A percentile compares a stretch with the other conserved stretches of the same genome.
Evolutionary conservation across 2,113 vertebrate species (phyloP).

Genomic region (Nipponia nippon): DNA sequence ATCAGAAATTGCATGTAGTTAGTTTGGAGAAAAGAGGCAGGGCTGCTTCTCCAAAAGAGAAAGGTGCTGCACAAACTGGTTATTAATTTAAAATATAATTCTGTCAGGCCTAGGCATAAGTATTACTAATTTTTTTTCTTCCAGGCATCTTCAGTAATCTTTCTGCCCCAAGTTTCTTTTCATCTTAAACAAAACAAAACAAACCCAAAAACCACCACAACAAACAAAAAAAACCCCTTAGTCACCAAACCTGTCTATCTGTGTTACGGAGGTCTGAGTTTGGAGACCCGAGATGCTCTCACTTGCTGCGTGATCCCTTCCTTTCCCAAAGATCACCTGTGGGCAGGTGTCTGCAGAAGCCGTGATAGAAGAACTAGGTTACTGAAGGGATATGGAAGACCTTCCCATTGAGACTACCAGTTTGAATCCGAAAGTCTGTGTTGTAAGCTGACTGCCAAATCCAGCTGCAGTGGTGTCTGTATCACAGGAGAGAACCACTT

Average conservation of each 20-base stretch:
- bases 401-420: neutral
- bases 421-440: neutral
- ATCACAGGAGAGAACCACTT: neutral
- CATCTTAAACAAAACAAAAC: neutral
- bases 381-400: neutral
- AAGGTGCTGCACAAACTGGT: neutral
- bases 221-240: rapidly evolving
- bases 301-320: neutral
- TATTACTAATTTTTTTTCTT: neutral
- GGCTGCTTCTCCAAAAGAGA: neutral
- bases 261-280: neutral
- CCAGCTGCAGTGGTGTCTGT: neutral
- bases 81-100: neutral
- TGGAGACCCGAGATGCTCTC: neutral
- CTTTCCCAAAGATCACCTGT: neutral
- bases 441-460: neutral
- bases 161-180: neutral
- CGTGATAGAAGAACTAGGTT: neutral
- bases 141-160: neutral
- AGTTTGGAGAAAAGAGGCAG: neutral
- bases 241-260: neutral
- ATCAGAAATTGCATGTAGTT: neutral
- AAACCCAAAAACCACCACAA: neutral
- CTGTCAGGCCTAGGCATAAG: neutral
- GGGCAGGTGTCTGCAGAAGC: neutral